phyloP scores from a whole-genome alignment of 2,888 invertebrate species.

The Tridacna crocea region DNA sequence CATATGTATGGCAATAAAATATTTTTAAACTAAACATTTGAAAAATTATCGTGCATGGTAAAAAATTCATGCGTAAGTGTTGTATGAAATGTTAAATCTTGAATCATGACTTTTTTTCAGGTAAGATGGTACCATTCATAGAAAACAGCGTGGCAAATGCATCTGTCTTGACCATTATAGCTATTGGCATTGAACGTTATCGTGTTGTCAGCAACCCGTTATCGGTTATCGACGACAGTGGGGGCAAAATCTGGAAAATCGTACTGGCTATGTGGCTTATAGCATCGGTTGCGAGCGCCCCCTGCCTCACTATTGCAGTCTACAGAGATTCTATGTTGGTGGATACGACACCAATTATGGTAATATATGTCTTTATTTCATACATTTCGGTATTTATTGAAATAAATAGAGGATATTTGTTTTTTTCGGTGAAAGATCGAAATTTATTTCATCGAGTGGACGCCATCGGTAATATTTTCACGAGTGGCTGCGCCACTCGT shows the following conservation, averaged over 20 bases:
- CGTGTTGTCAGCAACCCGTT: slow-evolving; percentile 48
- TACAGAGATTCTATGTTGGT: slow-evolving; percentile 17
- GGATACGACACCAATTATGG: slow-evolving; percentile 28
- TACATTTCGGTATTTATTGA: too few relatives aligned
- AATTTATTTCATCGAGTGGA: too few relatives aligned
- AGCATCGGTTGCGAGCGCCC: slow-evolving; percentile 7
- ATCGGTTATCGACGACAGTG: slow-evolving; percentile 30
- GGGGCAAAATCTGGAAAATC: slow-evolving; percentile 9
- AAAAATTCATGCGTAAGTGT: too few relatives aligned
- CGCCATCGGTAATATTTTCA: too few relatives aligned
- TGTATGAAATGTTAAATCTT: too few relatives aligned
- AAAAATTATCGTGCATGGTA: too few relatives aligned
- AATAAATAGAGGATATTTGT: too few relatives aligned
- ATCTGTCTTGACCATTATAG: slow-evolving; percentile 53
- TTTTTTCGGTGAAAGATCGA: too few relatives aligned
- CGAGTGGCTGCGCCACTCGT: too few relatives aligned
- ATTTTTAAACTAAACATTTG: too few relatives aligned
- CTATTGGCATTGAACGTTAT: slow-evolving; percentile 56
- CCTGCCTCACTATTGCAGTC: slow-evolving; percentile 21
- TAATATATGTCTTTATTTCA: neutral
- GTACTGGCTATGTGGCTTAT: slow-evolving; percentile 20
- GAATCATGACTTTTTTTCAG: slow-evolving; percentile 46
- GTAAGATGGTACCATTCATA: slow-evolving; percentile 51
- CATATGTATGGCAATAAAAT: too few relatives aligned
- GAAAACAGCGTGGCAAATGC: slow-evolving; percentile 54